Evolutionary conservation across 1,140 invertebrate genomes (phyloP).

Genomic region (Paracyclopina nana): DNA sequence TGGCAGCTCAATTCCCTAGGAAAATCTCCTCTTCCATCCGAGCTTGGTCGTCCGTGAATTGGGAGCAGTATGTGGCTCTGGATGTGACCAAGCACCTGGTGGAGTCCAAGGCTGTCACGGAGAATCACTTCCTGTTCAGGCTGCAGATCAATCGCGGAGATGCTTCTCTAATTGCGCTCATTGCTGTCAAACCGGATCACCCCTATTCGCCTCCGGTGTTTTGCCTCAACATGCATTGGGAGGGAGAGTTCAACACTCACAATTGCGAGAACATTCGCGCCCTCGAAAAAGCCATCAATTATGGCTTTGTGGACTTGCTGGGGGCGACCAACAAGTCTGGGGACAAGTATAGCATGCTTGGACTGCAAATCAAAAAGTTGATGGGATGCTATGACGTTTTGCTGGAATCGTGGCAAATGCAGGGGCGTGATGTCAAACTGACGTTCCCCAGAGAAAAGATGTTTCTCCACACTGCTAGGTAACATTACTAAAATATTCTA

Average conservation of each 20-base stretch:
- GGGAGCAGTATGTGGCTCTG: constrained; percentile 3
- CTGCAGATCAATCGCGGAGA: constrained; percentile 5
- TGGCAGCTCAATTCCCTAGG: not conserved
- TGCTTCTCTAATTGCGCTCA: constrained; percentile 49
- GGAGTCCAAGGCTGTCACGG: not conserved
- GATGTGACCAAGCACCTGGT: constrained; percentile 5
- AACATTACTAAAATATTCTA: too few species aligned
- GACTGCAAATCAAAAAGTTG: too few species aligned
- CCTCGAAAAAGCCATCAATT: too few species aligned
- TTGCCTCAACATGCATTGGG: constrained; percentile 40
- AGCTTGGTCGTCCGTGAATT: constrained; percentile 6
- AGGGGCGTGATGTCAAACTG: too few species aligned
- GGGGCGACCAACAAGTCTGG: too few species aligned
- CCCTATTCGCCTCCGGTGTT: constrained; percentile 54
- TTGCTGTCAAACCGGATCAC: constrained; percentile 58
- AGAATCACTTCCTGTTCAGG: constrained; percentile 4
- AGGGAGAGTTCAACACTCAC: constrained; percentile 38
- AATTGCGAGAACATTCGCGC: constrained; percentile 48
- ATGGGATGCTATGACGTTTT: too few species aligned
- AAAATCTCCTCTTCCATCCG: not conserved
- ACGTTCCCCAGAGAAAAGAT: too few species aligned
- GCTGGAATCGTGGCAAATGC: too few species aligned
- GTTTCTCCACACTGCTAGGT: too few species aligned
- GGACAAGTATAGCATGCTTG: too few species aligned
- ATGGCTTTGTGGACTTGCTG: too few species aligned